Evolutionary conservation across 2,113 vertebrate species (phyloP).

Genomic region (Heterotilapia buettikoferi): DNA sequence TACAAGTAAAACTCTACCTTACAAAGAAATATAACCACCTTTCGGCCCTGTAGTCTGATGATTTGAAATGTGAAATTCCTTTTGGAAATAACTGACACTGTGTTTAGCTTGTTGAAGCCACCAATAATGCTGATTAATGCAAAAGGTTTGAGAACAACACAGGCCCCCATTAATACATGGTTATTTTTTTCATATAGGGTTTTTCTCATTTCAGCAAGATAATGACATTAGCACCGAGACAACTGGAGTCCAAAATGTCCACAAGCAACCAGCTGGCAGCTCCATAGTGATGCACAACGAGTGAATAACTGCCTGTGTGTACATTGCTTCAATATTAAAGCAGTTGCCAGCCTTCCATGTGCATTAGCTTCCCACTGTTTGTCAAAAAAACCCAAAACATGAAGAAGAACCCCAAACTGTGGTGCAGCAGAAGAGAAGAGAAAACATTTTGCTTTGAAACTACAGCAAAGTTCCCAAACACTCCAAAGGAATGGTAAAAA

Average conservation of each 20-base stretch:
- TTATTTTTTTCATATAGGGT: not conserved
- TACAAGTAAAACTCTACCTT: not conserved
- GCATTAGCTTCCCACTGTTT: not conserved
- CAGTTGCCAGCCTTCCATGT: not conserved
- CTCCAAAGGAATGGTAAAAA: not conserved
- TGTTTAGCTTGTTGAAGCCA: not conserved
- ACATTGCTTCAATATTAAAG: not conserved
- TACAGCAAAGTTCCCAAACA: not conserved
- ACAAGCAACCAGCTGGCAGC: not conserved
- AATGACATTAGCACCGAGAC: not conserved
- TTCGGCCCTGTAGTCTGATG: not conserved
- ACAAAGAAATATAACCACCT: not conserved
- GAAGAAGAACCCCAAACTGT: not conserved
- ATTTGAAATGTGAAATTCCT: not conserved
- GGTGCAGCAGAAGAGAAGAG: not conserved
- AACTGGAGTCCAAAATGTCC: not conserved
- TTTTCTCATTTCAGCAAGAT: not conserved
- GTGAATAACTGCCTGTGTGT: not conserved
- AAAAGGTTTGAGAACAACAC: not conserved
- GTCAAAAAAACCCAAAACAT: accelerated
- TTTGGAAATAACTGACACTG: not conserved
- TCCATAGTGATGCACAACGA: not conserved
- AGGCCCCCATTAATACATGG: not conserved
- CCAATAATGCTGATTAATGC: not conserved
- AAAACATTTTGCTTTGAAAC: not conserved